Conservation (phyloP, 1,140 invertebrate species). For the Lanistes nyassanus region DNA sequence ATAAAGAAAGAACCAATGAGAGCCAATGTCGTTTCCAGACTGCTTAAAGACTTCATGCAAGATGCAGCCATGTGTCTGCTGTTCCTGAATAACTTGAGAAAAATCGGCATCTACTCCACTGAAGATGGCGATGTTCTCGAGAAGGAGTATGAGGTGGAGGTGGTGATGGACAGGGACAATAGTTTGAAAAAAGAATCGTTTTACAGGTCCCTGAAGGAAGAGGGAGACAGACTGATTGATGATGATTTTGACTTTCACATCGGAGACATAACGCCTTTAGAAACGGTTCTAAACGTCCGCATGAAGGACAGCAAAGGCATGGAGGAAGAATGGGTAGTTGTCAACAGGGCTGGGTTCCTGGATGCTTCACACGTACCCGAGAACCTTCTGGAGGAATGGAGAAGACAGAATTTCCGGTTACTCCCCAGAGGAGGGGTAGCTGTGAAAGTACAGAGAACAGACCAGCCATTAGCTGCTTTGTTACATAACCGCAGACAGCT, state of each 20-base stretch:
- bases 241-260: neutral
- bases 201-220: neutral
- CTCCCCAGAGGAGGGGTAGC: constrained; percentile 58
- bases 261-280: neutral
- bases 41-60: constrained; percentile 9
- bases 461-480: neutral
- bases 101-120: constrained; percentile 22
- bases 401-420: constrained; percentile 37
- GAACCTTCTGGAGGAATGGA: constrained; percentile 21
- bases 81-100: constrained; percentile 24
- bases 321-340: constrained; percentile 20
- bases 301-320: neutral
- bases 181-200: neutral
- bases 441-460: constrained; percentile 5
- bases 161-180: neutral
- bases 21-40: neutral
- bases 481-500: neutral
- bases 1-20: constrained; percentile 36
- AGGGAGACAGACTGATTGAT: neutral
- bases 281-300: neutral
- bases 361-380: neutral
- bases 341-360: constrained; percentile 18
- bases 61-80: constrained; percentile 16
- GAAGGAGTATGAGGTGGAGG: constrained; percentile 6
- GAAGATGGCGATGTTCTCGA: constrained; percentile 1